phyloP scores from a whole-genome alignment of 2,888 invertebrate species.

The Trilocha varians region DNA sequence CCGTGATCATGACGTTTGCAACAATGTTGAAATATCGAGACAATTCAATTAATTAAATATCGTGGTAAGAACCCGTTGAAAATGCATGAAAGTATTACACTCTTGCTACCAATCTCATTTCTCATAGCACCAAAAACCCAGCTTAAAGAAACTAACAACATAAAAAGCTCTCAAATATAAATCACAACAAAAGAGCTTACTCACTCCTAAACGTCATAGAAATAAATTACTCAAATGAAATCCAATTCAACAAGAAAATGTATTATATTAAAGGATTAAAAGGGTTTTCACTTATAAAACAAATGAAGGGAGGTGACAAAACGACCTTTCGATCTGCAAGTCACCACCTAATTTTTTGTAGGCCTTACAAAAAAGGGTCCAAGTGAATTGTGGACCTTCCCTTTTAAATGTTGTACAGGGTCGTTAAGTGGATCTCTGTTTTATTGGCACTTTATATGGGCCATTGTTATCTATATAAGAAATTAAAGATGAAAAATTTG shows the following conservation, averaged over 20 bases:
- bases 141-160: too few species aligned
- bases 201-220: not conserved
- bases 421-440: not conserved
- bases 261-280: not conserved
- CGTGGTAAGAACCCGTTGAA: too few species aligned
- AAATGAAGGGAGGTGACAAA: not conserved
- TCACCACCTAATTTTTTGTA: conserved; percentile 2
- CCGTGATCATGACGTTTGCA: too few species aligned
- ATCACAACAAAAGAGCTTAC: too few species aligned
- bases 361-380: conserved; percentile 2
- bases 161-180: too few species aligned
- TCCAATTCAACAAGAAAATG: not conserved
- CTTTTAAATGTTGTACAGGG: not conserved
- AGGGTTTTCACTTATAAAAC: not conserved
- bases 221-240: not conserved
- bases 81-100: too few species aligned
- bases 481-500: too few species aligned
- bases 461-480: too few species aligned
- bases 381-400: conserved; percentile 5
- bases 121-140: too few species aligned
- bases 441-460: not conserved
- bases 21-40: too few species aligned
- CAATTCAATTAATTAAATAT: too few species aligned
- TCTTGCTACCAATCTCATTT: too few species aligned
- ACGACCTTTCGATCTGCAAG: not conserved